These are phyloP conservation scores for Miichthys miiuy DNA, from an alignment of 2,797 vertebrate genomes.

Conservation along the genomic window DNA sequence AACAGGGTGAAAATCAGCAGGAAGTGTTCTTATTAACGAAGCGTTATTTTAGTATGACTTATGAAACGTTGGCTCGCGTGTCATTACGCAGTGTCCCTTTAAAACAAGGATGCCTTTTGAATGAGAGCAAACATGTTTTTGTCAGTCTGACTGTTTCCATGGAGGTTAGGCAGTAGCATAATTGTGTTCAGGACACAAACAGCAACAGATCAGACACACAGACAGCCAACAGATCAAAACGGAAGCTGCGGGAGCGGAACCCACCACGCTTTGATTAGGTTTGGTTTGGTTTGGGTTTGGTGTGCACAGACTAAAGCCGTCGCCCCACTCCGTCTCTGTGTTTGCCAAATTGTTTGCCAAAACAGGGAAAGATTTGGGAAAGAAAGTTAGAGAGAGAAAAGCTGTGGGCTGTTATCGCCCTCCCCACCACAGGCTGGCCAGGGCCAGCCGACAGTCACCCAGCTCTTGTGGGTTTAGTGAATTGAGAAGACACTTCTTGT, in stretches of 20 bases:
- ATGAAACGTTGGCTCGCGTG: slow-evolving; percentile 63
- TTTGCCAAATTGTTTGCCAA: slow-evolving; percentile 81
- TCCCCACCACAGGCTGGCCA: slow-evolving; percentile 62
- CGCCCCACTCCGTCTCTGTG: slow-evolving; percentile 71
- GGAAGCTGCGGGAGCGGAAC: slow-evolving; percentile 80
- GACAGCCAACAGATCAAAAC: slow-evolving; percentile 80
- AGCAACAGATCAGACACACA: slow-evolving; percentile 79
- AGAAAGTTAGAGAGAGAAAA: slow-evolving; percentile 71
- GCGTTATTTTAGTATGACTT: slow-evolving; percentile 60
- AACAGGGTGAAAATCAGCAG: slow-evolving; percentile 66
- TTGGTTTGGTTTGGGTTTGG: slow-evolving; percentile 77
- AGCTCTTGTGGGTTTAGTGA: slow-evolving; percentile 91
- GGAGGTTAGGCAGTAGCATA: slow-evolving; percentile 76
- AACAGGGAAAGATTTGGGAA: slow-evolving; percentile 69
- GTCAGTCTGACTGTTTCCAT: slow-evolving; percentile 78
- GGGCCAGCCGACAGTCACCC: slow-evolving; percentile 87
- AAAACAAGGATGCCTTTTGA: slow-evolving; percentile 74
- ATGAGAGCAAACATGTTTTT: slow-evolving; percentile 77
- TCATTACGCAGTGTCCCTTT: slow-evolving; percentile 55
- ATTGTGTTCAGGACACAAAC: slow-evolving; percentile 78
- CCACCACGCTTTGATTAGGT: slow-evolving; percentile 80
- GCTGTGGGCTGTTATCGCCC: slow-evolving; percentile 63
- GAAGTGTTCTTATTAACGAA: slow-evolving; percentile 62
- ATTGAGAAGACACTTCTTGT: slow-evolving; percentile 94
- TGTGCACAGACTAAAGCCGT: slow-evolving; percentile 71